Evolutionary conservation across 2,797 vertebrate genomes (phyloP).

Genomic region (Ceryle rudis): DNA sequence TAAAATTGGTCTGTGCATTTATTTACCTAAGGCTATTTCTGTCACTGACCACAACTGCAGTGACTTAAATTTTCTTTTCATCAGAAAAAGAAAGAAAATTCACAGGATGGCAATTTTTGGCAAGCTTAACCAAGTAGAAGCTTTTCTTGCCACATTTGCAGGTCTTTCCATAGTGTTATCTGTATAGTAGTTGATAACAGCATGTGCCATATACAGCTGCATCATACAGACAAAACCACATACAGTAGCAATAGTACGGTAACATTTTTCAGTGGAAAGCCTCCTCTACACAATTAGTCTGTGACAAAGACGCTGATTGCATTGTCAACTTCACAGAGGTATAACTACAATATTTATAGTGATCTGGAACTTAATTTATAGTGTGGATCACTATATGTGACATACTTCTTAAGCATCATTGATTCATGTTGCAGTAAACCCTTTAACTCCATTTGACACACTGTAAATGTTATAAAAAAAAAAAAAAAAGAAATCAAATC

Average conservation of each 20-base stretch:
- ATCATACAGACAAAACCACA: neutral
- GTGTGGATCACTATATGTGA: neutral
- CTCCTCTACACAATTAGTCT: neutral
- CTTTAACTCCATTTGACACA: neutral
- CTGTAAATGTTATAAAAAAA: neutral
- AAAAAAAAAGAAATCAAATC: neutral
- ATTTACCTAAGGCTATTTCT: constrained; percentile 27
- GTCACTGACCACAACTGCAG: neutral
- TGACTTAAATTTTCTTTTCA: constrained; percentile 23
- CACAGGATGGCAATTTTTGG: constrained; percentile 20
- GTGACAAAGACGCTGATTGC: neutral
- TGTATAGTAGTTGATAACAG: neutral
- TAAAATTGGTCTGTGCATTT: neutral
- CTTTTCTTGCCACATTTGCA: constrained; percentile 36
- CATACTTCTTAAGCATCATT: neutral
- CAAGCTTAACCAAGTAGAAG: constrained; percentile 1
- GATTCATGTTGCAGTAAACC: neutral
- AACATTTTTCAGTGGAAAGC: neutral
- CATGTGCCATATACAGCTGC: neutral
- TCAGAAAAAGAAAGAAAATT: constrained; percentile 11
- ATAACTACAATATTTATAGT: neutral
- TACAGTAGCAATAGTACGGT: neutral
- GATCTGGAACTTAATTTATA: neutral
- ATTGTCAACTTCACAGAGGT: neutral
- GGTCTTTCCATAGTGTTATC: neutral